Conservation (phyloP, 2,888 invertebrate species). For the Phengaris arion region DNA sequence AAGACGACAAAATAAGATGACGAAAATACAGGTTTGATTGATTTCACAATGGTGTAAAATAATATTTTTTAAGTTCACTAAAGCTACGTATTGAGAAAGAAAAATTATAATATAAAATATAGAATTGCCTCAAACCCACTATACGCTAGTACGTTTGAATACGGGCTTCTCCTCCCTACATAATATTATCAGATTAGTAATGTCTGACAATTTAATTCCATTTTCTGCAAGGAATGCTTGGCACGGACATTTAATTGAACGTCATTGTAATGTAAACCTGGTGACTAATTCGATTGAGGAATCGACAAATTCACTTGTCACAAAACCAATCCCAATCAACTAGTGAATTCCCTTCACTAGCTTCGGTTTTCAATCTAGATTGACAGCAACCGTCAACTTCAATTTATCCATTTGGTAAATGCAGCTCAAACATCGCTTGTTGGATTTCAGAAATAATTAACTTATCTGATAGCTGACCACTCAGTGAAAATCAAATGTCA, state of each 20-base stretch:
- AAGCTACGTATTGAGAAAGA: no score
- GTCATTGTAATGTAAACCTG: background rate
- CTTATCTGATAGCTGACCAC: background rate
- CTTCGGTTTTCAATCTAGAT: background rate
- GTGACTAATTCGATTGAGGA: background rate
- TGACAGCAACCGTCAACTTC: background rate
- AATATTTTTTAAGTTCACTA: no score
- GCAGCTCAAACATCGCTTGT: background rate
- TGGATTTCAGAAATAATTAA: slow-evolving; percentile 3
- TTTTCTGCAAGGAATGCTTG: background rate
- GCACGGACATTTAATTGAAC: background rate
- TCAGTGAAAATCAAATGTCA: background rate
- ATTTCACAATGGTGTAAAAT: no score
- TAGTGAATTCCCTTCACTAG: background rate
- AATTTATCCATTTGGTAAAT: background rate
- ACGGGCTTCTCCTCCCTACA: no score
- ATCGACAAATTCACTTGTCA: background rate
- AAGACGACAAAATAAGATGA: no score
- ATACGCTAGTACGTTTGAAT: no score
- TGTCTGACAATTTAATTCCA: background rate
- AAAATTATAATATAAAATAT: no score
- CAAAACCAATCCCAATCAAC: background rate
- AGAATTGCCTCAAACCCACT: no score
- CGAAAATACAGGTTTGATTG: no score
- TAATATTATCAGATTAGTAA: no score